Evolutionary conservation across 2,797 vertebrate species (phyloP), one percentile per base, ranked within the genome.

Genomic region (Phrynocephalus vlangalii): DNA sequence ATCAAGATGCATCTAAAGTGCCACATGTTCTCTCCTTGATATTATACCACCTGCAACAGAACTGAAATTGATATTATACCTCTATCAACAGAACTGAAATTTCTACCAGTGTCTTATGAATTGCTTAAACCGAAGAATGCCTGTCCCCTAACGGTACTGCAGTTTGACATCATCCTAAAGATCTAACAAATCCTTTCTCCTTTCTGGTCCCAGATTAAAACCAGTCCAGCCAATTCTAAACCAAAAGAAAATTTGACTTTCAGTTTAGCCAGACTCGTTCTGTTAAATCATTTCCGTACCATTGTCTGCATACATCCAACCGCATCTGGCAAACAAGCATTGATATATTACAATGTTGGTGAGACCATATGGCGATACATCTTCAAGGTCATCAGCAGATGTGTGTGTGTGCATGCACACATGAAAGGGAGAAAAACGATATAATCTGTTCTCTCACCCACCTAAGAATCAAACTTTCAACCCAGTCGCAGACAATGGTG

Each of bases 241-340:
- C 83, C 79, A 80, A 92, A 88, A 93, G 8, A 89, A 89, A 92
- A 91, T 91, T 84, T 44, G 38, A 44, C 88, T 79, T 94, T 85
- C 91, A 91, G 8, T 96, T 95, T 94, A 94, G 90, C 79, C 93
- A 95, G 94, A 95, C 93, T 93, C 93, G 93, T 94, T 96, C 95
- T 95, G 89, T 91, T 95, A 93, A 96, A 94, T 94, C 93, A 93
- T 95, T 91, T 78, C 86, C 66, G 33, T 92, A 88, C 91, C 77
- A 90, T 92, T 92, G 88, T 84, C 86, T 95, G 89, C 88, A 90
- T 92, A 92, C 94, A 93, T 87, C 94, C 94, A 95, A 92, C 87
- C 95, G 94, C 96, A 97, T 96, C 96, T 97, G 96, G 95, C 95
- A 96, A 97, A 96, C 91, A 95, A 96, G 95, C 88, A 7, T 87